Conservation (phyloP, 2,888 invertebrate species). For the Philhelius pedissequus region DNA sequence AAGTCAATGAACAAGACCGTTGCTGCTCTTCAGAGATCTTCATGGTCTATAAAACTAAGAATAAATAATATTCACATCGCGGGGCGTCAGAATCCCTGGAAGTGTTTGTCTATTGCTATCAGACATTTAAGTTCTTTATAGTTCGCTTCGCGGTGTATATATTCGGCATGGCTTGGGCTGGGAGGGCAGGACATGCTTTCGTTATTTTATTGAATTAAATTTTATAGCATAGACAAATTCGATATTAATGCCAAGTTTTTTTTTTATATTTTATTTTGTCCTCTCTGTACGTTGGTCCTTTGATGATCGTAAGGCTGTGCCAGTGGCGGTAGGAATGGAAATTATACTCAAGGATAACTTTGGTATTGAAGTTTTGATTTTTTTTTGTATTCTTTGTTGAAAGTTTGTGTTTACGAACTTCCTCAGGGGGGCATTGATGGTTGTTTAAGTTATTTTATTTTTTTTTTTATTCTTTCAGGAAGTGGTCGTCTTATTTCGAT, state of each 20-base stretch:
- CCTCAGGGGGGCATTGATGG: slow-evolving; percentile 36
- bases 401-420: slow-evolving; percentile 35
- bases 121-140: neutral
- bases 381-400: neutral
- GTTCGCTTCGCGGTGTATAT: neutral
- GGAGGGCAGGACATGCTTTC: too few species aligned
- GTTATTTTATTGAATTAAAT: slow-evolving; percentile 53
- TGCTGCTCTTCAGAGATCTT: neutral
- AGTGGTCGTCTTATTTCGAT: neutral
- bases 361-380: slow-evolving; percentile 28
- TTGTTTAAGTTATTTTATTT: slow-evolving; percentile 15
- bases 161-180: too few species aligned
- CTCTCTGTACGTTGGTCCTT: slow-evolving; percentile 3
- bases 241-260: slow-evolving; percentile 52
- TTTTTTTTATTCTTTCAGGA: neutral
- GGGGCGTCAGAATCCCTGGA: neutral
- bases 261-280: too few species aligned
- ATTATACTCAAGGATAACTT: slow-evolving; percentile 23
- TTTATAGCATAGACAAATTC: slow-evolving; percentile 57
- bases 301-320: slow-evolving; percentile 9
- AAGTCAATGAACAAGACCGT: neutral
- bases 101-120: neutral
- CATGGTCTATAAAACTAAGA: slow-evolving; percentile 11
- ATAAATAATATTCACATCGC: neutral
- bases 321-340: neutral